A percentile compares a stretch with the other conserved stretches of the same genome.
These are phyloP conservation scores for Junco hyemalis DNA, from an alignment of 2,113 vertebrate genomes.

Conservation along the genomic window DNA sequence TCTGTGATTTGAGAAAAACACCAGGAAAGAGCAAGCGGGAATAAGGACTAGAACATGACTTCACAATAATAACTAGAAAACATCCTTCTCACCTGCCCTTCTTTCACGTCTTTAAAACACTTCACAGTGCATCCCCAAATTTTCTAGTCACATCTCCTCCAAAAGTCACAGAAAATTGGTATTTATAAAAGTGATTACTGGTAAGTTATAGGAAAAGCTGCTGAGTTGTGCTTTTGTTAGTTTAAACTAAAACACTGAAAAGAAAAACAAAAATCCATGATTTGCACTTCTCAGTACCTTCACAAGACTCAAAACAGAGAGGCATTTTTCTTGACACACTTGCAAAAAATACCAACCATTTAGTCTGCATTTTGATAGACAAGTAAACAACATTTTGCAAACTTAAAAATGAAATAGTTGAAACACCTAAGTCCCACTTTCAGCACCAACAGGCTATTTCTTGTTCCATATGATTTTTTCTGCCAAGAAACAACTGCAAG, in stretches of 20 bases:
- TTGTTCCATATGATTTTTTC: not conserved
- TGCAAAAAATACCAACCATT: not conserved
- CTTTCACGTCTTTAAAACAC: not conserved
- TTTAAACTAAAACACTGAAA: not conserved
- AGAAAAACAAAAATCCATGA: not conserved
- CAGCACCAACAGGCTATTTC: not conserved
- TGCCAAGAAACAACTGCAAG: not conserved
- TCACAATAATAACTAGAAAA: not conserved
- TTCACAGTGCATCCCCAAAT: not conserved
- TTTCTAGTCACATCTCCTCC: not conserved
- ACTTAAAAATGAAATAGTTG: not conserved
- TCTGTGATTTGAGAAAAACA: not conserved
- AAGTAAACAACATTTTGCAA: not conserved
- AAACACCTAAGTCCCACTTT: not conserved
- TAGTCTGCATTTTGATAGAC: not conserved
- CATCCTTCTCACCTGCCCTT: not conserved
- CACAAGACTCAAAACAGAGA: not conserved
- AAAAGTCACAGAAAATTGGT: not conserved
- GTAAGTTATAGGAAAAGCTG: not conserved
- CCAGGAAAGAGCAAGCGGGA: not conserved
- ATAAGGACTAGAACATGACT: not conserved
- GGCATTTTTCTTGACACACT: not conserved
- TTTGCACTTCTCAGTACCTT: not conserved
- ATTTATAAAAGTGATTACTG: not conserved
- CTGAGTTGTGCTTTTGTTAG: not conserved